Evolutionary conservation across 1,140 invertebrate species (phyloP).

Genomic region (Nixonia krombeini): DNA sequence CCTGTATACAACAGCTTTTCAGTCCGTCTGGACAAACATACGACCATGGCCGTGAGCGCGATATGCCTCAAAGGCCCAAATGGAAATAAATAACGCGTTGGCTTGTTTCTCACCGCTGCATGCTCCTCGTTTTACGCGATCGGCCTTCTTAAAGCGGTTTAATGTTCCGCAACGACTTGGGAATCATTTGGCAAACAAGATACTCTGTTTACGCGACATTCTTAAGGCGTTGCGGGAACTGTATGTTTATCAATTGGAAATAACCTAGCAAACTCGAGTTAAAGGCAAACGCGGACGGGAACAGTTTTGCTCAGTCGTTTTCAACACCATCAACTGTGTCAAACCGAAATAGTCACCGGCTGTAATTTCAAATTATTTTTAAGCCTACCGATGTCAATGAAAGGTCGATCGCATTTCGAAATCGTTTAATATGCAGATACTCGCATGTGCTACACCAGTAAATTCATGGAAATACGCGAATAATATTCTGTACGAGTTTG

Average conservation of each 20-base stretch:
- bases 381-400: constrained; percentile 34
- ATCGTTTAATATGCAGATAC: constrained; percentile 23
- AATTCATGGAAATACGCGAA: constrained; percentile 7
- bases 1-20: not conserved
- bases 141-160: constrained; percentile 13
- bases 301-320: constrained; percentile 6
- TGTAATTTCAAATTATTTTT: constrained; percentile 29
- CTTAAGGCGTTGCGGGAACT: too few species aligned
- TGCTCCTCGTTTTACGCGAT: constrained; percentile 19
- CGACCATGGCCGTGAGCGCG: not conserved
- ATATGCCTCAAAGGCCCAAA: constrained; percentile 10
- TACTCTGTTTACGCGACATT: not conserved
- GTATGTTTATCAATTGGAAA: not conserved
- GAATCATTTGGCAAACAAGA: not conserved
- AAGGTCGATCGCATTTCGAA: constrained; percentile 46
- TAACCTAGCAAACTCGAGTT: too few species aligned
- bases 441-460: constrained; percentile 8
- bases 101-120: constrained; percentile 23
- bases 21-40: constrained; percentile 13
- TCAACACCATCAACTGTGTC: constrained; percentile 36
- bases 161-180: not conserved
- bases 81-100: constrained; percentile 18
- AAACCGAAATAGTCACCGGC: constrained; percentile 26
- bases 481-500: constrained; percentile 17
- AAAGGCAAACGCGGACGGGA: too few species aligned